Conservation (phyloP, 2,888 invertebrate genomes). For the Boloria selene region DNA sequence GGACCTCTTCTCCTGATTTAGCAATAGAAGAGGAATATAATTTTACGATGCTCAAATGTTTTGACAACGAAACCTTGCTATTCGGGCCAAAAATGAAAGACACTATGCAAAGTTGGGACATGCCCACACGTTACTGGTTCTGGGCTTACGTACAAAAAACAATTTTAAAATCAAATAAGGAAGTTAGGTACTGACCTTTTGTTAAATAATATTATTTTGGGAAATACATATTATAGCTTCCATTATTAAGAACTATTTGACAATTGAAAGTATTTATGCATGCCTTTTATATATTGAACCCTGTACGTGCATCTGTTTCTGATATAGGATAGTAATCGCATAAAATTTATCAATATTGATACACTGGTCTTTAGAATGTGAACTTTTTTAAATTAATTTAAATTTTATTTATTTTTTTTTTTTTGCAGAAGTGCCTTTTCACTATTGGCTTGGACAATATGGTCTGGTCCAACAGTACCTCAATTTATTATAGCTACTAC, state of each 20-base stretch:
- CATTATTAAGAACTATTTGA: not conserved
- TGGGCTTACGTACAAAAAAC: slow-evolving; percentile 88
- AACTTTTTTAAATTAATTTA: no score
- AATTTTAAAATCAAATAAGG: slow-evolving; percentile 53
- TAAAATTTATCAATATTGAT: no score
- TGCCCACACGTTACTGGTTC: slow-evolving; percentile 94
- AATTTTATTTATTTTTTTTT: no score
- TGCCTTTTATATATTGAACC: no score
- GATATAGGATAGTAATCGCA: no score
- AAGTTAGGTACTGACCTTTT: slow-evolving; percentile 56
- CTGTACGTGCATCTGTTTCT: no score
- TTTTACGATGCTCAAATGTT: slow-evolving; percentile 88
- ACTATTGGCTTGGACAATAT: slow-evolving; percentile 89
- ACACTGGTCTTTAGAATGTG: no score
- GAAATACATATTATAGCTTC: no score
- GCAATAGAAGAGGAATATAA: slow-evolving; percentile 78
- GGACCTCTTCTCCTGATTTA: slow-evolving; percentile 46
- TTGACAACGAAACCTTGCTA: slow-evolving; percentile 88
- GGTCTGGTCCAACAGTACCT: slow-evolving; percentile 92
- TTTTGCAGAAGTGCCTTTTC: slow-evolving; percentile 84
- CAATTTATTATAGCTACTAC: slow-evolving; percentile 90
- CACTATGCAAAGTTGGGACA: slow-evolving; percentile 92
- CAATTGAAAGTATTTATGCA: not conserved
- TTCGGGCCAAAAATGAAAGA: slow-evolving; percentile 88
- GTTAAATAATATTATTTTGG: not conserved